Evolutionary conservation across 2,888 invertebrate species (phyloP).

Genomic region (Caenorhabditis sp.): DNA sequence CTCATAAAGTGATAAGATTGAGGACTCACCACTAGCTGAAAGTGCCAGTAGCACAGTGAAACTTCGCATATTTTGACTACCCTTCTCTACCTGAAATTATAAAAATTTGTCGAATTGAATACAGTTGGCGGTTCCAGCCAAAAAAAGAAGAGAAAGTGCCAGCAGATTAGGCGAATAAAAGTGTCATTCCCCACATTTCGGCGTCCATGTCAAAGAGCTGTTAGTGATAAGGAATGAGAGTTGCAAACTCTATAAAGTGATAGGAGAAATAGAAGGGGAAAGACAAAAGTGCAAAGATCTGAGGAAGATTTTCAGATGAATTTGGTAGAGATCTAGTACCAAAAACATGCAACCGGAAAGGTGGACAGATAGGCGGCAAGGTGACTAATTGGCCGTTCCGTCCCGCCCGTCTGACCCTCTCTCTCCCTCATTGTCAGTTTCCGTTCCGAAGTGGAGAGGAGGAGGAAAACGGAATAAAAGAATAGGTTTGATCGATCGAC

Average conservation of each 20-base stretch:
- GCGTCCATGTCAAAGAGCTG: constrained; percentile 8
- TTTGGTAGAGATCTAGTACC: too few relatives aligned
- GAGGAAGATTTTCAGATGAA: not conserved
- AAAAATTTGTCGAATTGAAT: not conserved
- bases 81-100: not conserved
- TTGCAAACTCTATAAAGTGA: not conserved
- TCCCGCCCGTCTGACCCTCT: not conserved
- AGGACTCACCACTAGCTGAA: not conserved
- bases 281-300: constrained; percentile 15
- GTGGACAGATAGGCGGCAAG: constrained; percentile 1
- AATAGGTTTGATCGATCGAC: not conserved
- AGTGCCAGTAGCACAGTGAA: not conserved
- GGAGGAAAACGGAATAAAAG: not conserved
- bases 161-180: constrained; percentile 17
- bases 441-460: not conserved
- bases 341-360: too few relatives aligned
- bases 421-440: not conserved
- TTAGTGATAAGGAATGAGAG: constrained; percentile 17
- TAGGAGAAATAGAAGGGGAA: constrained; percentile 2
- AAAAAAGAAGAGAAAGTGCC: constrained; percentile 5
- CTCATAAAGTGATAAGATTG: too few relatives aligned
- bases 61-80: not conserved
- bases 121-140: not conserved
- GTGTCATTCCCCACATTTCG: constrained; percentile 10
- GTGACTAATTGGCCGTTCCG: constrained; percentile 1